Base-by-base conservation (phyloP, 2,888 invertebrate genomes). In the Synanthedon vespiformis region DNA sequence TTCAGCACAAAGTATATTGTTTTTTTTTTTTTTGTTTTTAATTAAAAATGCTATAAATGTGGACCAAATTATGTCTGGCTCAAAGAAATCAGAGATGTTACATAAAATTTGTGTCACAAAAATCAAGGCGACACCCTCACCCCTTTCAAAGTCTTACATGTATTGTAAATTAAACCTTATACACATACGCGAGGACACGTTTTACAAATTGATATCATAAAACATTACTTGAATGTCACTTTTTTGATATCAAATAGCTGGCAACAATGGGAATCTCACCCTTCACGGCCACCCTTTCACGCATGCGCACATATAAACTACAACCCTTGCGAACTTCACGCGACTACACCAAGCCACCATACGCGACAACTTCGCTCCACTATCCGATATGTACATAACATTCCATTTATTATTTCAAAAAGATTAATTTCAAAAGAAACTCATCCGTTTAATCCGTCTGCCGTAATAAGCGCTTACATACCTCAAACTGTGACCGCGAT, bases 351-450 rank as follows among this genome's bases (percentile, higher is more conserved):
- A 82, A 77, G 83, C 84, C 70, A 71, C 63, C 73, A 65, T 63
- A 69, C 73, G 72, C 74, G 68, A 67, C 72, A 87, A 87, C 86
- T 85, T 86, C 85, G 76, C 74, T 67, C 73, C 67, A 64, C 65
- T 70, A 71, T 67, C 76, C 82, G 80, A 44, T 85, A 83, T 80
- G 83, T 84, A 86, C 77, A 84, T 82, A 78, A 84, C 77, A 82
- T 72, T 77, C 71, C 70, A 65, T 70, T 63, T 69, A 69, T 68
- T 70, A 76, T 74, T 77, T 53, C 72, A 72, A 72, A 22, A 70
- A 61, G 64, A 70, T 71, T 69, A 77, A 72, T 72, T 71, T 66
- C 67, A 73, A 48, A 18, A 48, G 67, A 72, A 74, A 71, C 34
- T 48, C 74, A 72, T 74, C 76, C 77, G 75, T 67, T 14, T 63